Percentiles rank a stretch among this genome's conserved stretches.
Conservation (phyloP, 1,140 invertebrate species). For the Andricus grossulariae region DNA sequence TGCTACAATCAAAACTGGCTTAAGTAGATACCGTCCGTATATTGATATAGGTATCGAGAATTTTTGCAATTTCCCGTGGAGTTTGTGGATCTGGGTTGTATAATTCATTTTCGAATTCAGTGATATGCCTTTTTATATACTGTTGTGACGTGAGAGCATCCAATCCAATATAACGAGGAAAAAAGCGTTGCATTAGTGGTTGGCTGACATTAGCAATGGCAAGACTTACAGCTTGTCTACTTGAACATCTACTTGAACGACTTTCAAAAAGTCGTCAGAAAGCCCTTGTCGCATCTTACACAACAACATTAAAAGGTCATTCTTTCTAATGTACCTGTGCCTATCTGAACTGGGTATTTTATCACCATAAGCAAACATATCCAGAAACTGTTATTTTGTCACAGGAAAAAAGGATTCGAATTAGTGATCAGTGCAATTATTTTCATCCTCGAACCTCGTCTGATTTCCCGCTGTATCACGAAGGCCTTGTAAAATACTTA, state of each 20-base stretch:
- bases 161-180: constrained; percentile 8
- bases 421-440: too few species aligned
- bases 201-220: constrained; percentile 12
- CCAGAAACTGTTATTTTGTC: too few species aligned
- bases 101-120: too few species aligned
- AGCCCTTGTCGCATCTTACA: too few species aligned
- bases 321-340: not conserved
- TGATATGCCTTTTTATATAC: too few species aligned
- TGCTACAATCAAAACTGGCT: constrained; percentile 1
- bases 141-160: not conserved
- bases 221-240: constrained; percentile 30
- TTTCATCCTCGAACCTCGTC: too few species aligned
- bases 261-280: too few species aligned
- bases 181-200: constrained; percentile 22
- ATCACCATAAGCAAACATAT: too few species aligned
- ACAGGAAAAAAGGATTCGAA: too few species aligned
- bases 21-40: constrained; percentile 30
- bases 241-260: not conserved
- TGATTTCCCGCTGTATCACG: too few species aligned
- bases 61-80: constrained; percentile 10
- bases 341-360: too few species aligned
- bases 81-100: constrained; percentile 28
- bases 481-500: too few species aligned
- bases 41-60: not conserved
- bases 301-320: not conserved